A percentile compares a stretch with the other conserved stretches of the same genome.
Conservation (phyloP, 2,797 vertebrate species). For the Leptodactylus fallax region DNA sequence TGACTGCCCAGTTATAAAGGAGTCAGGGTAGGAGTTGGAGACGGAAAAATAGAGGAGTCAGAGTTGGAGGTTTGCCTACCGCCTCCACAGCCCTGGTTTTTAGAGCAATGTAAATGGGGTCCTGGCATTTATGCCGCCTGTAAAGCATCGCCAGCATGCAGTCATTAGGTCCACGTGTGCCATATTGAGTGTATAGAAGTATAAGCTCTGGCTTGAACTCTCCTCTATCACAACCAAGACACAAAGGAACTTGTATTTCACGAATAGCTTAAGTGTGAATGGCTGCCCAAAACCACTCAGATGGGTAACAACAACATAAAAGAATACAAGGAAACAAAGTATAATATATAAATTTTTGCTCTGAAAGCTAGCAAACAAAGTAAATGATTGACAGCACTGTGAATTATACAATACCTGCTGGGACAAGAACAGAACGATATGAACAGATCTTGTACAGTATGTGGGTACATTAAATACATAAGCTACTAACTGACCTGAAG, state of each 20-base stretch:
- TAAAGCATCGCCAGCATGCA: background rate
- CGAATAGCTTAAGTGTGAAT: background rate
- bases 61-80: no score
- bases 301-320: background rate
- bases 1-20: no score
- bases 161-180: background rate
- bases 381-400: conserved; percentile 19
- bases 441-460: background rate
- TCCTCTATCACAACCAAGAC: background rate
- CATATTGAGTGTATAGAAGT: background rate
- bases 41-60: no score
- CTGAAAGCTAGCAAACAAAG: background rate
- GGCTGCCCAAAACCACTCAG: background rate
- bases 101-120: background rate
- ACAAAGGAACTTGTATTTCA: background rate
- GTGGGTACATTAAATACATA: conserved; percentile 29
- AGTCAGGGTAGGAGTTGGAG: no score
- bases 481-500: conserved; percentile 21
- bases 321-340: background rate
- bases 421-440: no score
- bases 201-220: background rate
- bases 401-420: background rate
- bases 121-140: background rate
- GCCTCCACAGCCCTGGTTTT: background rate
- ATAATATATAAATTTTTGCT: background rate